These are phyloP conservation scores for Aphaenogaster rudis DNA, from an alignment of 1,140 invertebrate genomes.

Conservation along the genomic window DNA sequence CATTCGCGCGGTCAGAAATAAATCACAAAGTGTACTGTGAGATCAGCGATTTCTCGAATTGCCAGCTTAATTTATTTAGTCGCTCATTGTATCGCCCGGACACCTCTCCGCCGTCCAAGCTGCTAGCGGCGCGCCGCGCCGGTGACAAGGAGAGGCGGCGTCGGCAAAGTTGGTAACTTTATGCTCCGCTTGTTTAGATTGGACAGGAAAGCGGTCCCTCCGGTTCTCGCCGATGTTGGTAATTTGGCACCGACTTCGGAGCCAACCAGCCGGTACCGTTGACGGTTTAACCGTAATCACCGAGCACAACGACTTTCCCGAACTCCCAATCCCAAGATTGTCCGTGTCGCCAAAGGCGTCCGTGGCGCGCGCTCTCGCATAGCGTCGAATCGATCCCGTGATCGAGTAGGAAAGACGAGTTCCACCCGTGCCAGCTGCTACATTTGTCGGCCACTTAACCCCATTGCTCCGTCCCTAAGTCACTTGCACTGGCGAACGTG, in stretches of 20 bases:
- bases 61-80: constrained; percentile 79
- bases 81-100: constrained; percentile 49
- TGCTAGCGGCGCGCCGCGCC: constrained; percentile 64
- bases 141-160: constrained; percentile 80
- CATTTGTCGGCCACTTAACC: constrained; percentile 64
- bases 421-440: constrained; percentile 64
- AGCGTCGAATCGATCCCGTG: constrained; percentile 52
- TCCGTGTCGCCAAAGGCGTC: constrained; percentile 59
- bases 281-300: constrained; percentile 73
- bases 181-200: constrained; percentile 84
- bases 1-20: background rate
- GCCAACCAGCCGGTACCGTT: constrained; percentile 71
- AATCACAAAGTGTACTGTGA: background rate
- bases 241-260: constrained; percentile 82
- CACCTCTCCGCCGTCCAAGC: constrained; percentile 74
- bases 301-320: constrained; percentile 66
- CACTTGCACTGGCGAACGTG: constrained; percentile 33
- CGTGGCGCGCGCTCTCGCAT: constrained; percentile 40
- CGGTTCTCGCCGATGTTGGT: constrained; percentile 80
- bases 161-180: constrained; percentile 84
- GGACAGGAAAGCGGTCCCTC: constrained; percentile 80
- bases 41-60: constrained; percentile 13
- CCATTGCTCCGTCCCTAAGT: constrained; percentile 50
- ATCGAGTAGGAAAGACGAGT: constrained; percentile 50
- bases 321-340: constrained; percentile 61